Evolutionary conservation across 2,797 vertebrate species (phyloP).

Genomic region (Otolemur crassicaudatus): DNA sequence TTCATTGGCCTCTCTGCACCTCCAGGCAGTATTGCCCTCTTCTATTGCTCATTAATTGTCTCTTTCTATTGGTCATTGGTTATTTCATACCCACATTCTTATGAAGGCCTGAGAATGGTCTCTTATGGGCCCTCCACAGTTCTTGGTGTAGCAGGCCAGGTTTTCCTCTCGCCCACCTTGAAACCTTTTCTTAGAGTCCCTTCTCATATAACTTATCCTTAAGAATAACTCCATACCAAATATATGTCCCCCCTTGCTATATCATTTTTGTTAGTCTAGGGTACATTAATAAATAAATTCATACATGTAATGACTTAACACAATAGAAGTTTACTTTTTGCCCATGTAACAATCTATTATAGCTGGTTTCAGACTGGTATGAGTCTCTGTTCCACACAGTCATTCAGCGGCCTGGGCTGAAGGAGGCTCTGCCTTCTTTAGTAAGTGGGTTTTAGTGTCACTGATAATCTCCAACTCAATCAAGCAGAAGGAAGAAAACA

Average conservation of each 20-base stretch:
- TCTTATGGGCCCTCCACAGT: too few species aligned
- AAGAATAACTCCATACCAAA: background rate
- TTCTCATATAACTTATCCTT: background rate
- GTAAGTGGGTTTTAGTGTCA: background rate
- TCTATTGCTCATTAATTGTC: too few species aligned
- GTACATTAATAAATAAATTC: constrained; percentile 2
- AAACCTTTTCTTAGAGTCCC: too few species aligned
- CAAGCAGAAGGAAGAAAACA: background rate
- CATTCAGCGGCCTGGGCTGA: background rate
- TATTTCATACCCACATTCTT: too few species aligned
- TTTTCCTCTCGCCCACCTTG: too few species aligned
- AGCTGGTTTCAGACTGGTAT: background rate
- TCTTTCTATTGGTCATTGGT: too few species aligned
- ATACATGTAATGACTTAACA: background rate
- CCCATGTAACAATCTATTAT: background rate
- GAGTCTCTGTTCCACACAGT: background rate
- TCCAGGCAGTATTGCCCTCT: too few species aligned
- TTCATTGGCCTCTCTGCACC: too few species aligned
- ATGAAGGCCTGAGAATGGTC: too few species aligned
- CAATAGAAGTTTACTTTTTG: background rate
- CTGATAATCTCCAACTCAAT: background rate
- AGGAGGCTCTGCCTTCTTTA: background rate
- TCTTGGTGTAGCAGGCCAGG: too few species aligned
- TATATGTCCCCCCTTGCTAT: background rate
- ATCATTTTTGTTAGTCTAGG: background rate